Evolutionary conservation across 2,888 invertebrate genomes (phyloP), one percentile per base, ranked within the genome.

Genomic region (Thyatira batis): DNA sequence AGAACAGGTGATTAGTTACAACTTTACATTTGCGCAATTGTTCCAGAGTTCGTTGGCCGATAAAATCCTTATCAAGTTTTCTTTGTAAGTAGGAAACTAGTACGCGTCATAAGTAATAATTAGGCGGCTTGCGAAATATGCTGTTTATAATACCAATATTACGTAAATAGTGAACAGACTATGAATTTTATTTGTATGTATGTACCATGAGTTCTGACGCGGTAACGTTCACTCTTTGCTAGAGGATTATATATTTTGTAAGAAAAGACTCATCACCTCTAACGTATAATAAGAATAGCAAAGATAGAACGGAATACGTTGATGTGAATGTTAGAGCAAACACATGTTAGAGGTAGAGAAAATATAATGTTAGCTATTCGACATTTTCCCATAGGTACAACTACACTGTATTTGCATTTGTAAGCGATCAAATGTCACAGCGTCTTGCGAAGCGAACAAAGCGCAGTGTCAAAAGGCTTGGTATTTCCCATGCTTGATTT

Each of bases 61-160:
- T 89, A 88, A 79, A 76, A 58, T 64, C 71, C 82, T 87, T 90
- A 89, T 89, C 89, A 82, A 21, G 76, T 73, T 78, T 85, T 87
- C 84, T 85, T 87, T 82, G 71, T 78, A 75, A 73, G 65, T 67
- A 71, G 73, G 71, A 78, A 85, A 85, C 68, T 61, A 74, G 79
- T 76, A 65, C 72, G 57, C 75, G 70, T 71, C 73, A 75, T 72
- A 78, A 81, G 73, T 79, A 82, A 81, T 82, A 85, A 85, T 84
- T 83, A 79, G 72, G 65, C 56, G 8, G 60, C 58, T 72, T 58
- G 73, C 73, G 62, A 79, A 79, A 75, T 73, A 51, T 55, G 60
- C 56, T 67, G 49, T 50, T 49, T 28, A 54, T 20, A 33, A 52
- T 50, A 50, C 21, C 44, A 43, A 57, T 43, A 49, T 46, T 52